Percentiles rank a stretch among this genome's conserved stretches.
Conservation (phyloP, 2,113 vertebrate species). For the Xenopus tropicalis region UCB_Xtro_10.0 CM004448.2:147390001-147390500, state of each 20-base stretch:
- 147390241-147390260: slow-evolving; percentile 3
- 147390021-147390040: no score
- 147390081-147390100: background rate
- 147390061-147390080: no score
- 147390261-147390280: background rate
- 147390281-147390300: background rate
- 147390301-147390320: background rate
- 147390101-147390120: background rate
- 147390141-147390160: background rate
- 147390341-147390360: no score
- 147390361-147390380: no score
- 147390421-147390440: no score
- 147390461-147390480: no score
- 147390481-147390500: no score
- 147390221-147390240: background rate
- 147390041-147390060: no score
- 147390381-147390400: no score
- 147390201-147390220: background rate
- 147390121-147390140: slow-evolving; percentile 2
- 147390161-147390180: background rate
- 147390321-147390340: background rate
- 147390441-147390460: no score
- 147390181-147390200: background rate
- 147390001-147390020: no score
- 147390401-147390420: no score